Conservation (phyloP, 2,113 vertebrate genomes). For the Chlamydotis undulata region DNA sequence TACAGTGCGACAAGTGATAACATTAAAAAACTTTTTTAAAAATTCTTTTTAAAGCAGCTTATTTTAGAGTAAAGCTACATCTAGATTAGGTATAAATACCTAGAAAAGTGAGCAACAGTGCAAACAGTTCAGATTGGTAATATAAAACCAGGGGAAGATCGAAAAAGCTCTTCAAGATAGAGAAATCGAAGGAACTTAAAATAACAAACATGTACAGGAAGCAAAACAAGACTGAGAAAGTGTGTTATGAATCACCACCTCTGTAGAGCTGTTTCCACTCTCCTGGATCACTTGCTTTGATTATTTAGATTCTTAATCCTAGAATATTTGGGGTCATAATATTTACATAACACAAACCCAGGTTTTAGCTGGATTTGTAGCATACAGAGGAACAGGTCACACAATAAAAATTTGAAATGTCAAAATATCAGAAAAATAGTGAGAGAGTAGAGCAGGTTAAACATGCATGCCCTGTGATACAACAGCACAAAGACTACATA, state of each 20-base stretch:
- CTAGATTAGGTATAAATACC: neutral
- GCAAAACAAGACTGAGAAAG: constrained; percentile 46
- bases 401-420: neutral
- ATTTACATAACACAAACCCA: neutral
- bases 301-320: neutral
- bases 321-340: neutral
- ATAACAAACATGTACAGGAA: constrained; percentile 43
- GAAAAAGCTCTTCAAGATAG: neutral
- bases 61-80: neutral
- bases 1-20: neutral
- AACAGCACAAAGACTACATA: neutral
- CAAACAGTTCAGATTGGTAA: neutral
- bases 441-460: neutral
- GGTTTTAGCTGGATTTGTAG: neutral
- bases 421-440: neutral
- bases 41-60: neutral
- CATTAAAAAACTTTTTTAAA: neutral
- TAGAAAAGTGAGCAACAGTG: neutral
- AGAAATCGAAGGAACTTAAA: constrained; percentile 24
- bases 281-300: neutral
- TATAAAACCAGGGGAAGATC: neutral
- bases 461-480: neutral
- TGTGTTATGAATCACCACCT: constrained; percentile 20
- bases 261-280: neutral
- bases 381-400: neutral